Percentiles rank a stretch among this genome's conserved stretches.
These are phyloP conservation scores for Drosophila infuscata DNA, from an alignment of 2,888 invertebrate species.

Conservation along the genomic window DNA sequence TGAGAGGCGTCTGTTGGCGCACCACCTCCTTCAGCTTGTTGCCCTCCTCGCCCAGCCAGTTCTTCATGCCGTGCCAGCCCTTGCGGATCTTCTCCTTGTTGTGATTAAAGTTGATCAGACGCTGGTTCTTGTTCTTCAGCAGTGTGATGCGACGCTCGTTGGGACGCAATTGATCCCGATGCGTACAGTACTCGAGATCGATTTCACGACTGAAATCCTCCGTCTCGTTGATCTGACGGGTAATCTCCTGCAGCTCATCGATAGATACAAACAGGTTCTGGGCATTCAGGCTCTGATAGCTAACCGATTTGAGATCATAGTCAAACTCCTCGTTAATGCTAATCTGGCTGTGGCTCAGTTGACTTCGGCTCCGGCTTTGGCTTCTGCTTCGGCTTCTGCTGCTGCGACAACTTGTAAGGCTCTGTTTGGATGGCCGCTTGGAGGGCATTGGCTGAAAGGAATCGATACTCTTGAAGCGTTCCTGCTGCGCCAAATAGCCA, in stretches of 20 bases:
- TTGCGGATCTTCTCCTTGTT: constrained; percentile 84
- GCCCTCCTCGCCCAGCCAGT: constrained; percentile 85
- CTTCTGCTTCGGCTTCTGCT: constrained; percentile 38
- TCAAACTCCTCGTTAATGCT: constrained; percentile 81
- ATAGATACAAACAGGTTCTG: constrained; percentile 84
- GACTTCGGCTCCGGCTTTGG: constrained; percentile 25
- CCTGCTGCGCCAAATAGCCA: constrained; percentile 63
- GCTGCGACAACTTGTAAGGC: constrained; percentile 66
- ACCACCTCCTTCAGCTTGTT: constrained; percentile 83
- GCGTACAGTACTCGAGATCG: constrained; percentile 84
- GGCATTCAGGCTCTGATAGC: constrained; percentile 84
- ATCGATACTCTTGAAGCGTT: constrained; percentile 81
- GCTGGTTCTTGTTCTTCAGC: constrained; percentile 84
- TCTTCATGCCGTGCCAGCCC: constrained; percentile 84
- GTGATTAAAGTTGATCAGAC: constrained; percentile 82
- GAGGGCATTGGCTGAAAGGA: constrained; percentile 62
- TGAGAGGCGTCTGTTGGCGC: constrained; percentile 83
- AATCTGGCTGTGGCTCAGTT: constrained; percentile 34
- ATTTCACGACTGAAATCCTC: constrained; percentile 84
- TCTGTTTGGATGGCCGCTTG: constrained; percentile 73
- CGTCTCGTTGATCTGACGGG: constrained; percentile 84
- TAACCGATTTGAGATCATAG: constrained; percentile 83
- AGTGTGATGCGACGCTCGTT: constrained; percentile 84
- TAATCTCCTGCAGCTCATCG: constrained; percentile 85
- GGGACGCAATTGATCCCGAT: constrained; percentile 84